Evolutionary conservation across 2,888 invertebrate genomes (phyloP).

Genomic region (Pristionchus maxplancki): DNA sequence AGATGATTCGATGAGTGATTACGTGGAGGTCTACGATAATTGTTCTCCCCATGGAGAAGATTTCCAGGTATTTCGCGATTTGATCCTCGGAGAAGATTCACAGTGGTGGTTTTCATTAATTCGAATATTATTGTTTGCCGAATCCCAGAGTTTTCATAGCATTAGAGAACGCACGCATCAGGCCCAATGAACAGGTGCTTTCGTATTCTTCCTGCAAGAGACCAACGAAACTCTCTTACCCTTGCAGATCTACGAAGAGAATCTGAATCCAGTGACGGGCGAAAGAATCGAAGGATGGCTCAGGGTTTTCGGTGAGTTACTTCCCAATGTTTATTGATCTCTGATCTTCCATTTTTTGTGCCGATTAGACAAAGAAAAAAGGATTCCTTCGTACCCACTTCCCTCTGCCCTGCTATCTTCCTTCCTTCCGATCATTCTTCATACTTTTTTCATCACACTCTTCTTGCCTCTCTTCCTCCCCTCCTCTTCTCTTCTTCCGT

Average conservation of each 20-base stretch:
- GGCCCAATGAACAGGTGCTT: no score
- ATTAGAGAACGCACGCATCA: no score
- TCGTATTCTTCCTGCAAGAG: no score
- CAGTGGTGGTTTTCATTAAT: background rate
- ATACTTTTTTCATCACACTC: conserved; percentile 18
- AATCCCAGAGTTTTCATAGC: no score
- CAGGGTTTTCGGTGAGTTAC: conserved; percentile 34
- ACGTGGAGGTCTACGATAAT: conserved; percentile 29
- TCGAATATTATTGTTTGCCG: no score
- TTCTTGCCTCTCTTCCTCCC: background rate
- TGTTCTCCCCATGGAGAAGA: conserved; percentile 13
- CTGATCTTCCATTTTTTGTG: background rate
- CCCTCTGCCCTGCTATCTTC: background rate
- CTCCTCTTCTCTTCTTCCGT: conserved; percentile 22
- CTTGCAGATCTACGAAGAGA: conserved; percentile 40
- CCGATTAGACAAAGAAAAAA: no score
- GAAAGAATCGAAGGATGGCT: conserved; percentile 49
- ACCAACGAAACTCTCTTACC: background rate
- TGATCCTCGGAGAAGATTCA: no score
- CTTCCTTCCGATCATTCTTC: background rate
- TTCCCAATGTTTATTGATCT: background rate
- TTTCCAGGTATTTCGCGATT: background rate
- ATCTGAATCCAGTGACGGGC: background rate
- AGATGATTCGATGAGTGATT: conserved; percentile 32
- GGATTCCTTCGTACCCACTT: background rate